Conservation (phyloP, 2,113 vertebrate genomes). For the Chaetops frenatus region DNA sequence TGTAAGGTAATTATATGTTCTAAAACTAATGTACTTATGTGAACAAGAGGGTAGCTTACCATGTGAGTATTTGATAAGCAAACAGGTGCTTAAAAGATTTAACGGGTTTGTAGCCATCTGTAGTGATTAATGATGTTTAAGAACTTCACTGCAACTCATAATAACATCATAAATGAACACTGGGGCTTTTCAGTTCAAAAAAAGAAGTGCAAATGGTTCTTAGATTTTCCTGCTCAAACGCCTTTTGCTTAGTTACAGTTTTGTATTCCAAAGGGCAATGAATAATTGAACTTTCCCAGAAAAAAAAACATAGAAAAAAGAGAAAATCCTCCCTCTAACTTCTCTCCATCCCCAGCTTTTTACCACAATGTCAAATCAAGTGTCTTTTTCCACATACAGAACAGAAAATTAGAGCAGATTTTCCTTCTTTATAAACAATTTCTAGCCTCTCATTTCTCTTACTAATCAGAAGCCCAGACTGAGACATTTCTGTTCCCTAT, state of each 20-base stretch:
- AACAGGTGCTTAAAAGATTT: slow-evolving; percentile 34
- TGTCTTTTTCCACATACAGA: neutral
- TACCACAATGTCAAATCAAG: neutral
- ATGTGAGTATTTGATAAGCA: slow-evolving; percentile 16
- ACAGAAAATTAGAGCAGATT: neutral
- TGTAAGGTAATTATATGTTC: slow-evolving; percentile 11
- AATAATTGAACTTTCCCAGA: neutral
- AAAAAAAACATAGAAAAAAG: neutral
- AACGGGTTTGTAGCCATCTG: slow-evolving; percentile 24
- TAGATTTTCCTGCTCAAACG: neutral
- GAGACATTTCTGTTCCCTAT: neutral
- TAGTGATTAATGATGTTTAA: slow-evolving; percentile 44
- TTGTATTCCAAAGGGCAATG: neutral
- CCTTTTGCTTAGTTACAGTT: neutral
- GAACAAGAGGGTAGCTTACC: neutral
- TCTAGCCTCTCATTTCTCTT: neutral
- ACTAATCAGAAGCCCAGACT: neutral
- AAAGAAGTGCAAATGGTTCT: neutral
- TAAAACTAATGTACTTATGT: neutral
- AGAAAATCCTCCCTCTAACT: neutral
- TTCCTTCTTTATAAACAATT: neutral
- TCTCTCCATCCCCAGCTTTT: neutral
- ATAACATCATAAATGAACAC: neutral
- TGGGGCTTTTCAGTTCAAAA: neutral
- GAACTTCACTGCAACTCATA: neutral